phyloP scores from a whole-genome alignment of 2,113 vertebrate genomes.

The Pelodiscus sinensis region DNA sequence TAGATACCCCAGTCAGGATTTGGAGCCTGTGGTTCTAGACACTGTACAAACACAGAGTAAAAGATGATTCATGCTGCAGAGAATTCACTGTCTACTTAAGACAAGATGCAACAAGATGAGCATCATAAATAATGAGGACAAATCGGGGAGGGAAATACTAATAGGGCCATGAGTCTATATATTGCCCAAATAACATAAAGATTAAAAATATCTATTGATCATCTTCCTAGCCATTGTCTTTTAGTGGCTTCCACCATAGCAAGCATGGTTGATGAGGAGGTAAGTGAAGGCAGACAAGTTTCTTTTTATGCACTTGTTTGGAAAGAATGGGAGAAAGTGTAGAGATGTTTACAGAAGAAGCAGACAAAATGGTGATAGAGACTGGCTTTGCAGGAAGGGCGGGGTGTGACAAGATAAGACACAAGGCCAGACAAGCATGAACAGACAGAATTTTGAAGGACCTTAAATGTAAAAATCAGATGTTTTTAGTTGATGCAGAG shows the following conservation, averaged over 20 bases:
- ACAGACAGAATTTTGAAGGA: not conserved
- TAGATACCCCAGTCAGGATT: not conserved
- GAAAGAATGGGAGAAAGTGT: not conserved
- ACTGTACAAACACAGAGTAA: rapidly evolving
- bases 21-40: rapidly evolving
- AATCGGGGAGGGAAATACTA: not conserved
- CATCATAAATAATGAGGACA: not conserved
- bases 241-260: not conserved
- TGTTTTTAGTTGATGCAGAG: not conserved
- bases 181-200: not conserved
- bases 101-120: not conserved
- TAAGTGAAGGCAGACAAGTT: not conserved
- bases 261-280: not conserved
- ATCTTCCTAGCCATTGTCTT: not conserved
- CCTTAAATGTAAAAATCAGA: not conserved
- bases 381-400: not conserved
- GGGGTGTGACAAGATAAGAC: not conserved
- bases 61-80: not conserved
- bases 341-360: not conserved
- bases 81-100: not conserved
- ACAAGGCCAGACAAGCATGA: not conserved
- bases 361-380: not conserved
- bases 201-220: not conserved
- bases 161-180: not conserved
- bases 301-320: not conserved